Base-by-base conservation (phyloP, 2,113 vertebrate genomes). In the Phrynosoma blainvillii region DNA sequence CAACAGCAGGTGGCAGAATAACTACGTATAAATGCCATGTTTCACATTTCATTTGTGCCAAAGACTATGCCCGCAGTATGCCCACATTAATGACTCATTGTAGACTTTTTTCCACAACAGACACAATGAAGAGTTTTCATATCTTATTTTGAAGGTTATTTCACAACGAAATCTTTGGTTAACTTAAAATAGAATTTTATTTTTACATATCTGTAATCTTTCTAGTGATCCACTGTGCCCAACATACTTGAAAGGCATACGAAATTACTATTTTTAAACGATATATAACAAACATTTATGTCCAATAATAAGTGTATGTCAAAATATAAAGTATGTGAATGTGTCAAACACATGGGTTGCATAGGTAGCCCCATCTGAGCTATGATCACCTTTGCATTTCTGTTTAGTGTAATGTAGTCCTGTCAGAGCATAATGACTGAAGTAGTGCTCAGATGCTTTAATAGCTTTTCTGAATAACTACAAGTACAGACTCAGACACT, bases 1-100 rank as follows among this genome's bases (percentile, higher is more conserved):
- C 84, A 89, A 95, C 97, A 95, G 96, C 95, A 97, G 97, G 94
- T 97, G 97, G 96, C 97, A 95, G 96, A 95, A 90, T 95, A 94
- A 90, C 93, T 94, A 96, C 96, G 94, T 90, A 80, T 79, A 85
- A 94, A 91, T 84, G 20, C 87, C 70, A 10, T 32, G 1, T 88
- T 85, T 90, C 65, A 80, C 86, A 84, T 62, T 27, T 5, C 0
- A 79, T 9, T 84, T 18, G 27, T 71, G 32, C 80, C 87, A 81
- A 89, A 77, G 11, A 90, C 77, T 89, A 90, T 27, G n/a, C 47
- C 93, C 40, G 88, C 94, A 94, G 92, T 93, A 89, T 82, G 83
- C 85, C 83, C 79, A 4, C 54, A 79, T 84, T 90, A 87, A 89
- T 88, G 90, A 91, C 89, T 94, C 92, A 83, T 92, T 93, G 93